These are phyloP conservation scores for Scylla paramamosain DNA, from an alignment of 1,140 invertebrate genomes.

Conservation along the genomic window DNA sequence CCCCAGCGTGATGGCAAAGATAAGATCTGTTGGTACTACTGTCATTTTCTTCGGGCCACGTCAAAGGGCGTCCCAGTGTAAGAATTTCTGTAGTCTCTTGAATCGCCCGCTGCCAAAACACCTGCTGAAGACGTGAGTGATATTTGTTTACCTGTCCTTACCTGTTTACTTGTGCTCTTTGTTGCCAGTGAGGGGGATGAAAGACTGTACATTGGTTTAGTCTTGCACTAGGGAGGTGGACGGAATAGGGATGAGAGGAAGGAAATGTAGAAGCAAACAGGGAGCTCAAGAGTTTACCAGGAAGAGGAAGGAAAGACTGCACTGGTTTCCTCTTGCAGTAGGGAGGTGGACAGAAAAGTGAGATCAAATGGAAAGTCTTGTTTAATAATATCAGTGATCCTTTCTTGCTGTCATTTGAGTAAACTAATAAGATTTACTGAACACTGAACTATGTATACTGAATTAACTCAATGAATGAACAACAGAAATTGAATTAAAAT, in stretches of 20 bases:
- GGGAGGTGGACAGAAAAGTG: too few species aligned
- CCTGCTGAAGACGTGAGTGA: not conserved
- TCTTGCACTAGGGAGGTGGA: not conserved
- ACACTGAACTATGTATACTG: too few species aligned
- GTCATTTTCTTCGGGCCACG: slow-evolving; percentile 77
- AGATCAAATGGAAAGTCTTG: too few species aligned
- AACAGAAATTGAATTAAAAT: too few species aligned
- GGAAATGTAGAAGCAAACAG: too few species aligned
- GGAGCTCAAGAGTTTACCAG: too few species aligned
- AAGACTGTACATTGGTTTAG: not conserved
- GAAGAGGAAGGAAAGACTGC: too few species aligned
- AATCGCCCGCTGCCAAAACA: not conserved
- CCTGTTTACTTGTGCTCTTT: not conserved
- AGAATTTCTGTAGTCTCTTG: not conserved
- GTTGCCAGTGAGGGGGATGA: not conserved
- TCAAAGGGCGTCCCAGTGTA: not conserved
- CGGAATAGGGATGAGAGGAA: not conserved
- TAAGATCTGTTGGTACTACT: slow-evolving; percentile 74
- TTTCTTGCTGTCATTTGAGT: too few species aligned
- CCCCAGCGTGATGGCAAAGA: slow-evolving; percentile 75
- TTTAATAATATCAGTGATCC: too few species aligned
- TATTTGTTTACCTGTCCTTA: not conserved
- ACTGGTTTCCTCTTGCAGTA: too few species aligned
- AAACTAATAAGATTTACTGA: too few species aligned
- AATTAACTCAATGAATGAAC: too few species aligned